Base-by-base conservation (phyloP, 2,797 vertebrate genomes). In the Chaenodraco wilsoni region DNA sequence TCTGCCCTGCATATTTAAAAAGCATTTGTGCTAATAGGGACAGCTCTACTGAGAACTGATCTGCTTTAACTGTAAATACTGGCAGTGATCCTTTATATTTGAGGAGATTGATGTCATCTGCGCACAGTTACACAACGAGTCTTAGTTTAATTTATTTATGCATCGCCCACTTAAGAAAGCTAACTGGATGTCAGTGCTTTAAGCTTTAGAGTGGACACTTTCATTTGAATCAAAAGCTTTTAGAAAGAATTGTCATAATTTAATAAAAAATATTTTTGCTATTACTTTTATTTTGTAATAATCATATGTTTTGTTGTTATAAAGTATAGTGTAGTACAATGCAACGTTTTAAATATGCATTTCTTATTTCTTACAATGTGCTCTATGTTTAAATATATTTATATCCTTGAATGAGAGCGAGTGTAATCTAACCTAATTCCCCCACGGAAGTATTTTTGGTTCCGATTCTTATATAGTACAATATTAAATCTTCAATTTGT, bases 71-170 rank as follows among this genome's bases (percentile, higher is more conserved):
- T 11, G 15, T 46, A 59, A 58, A 73, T 54, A 60, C 9, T 9
- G 17, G 27, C 21, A 33, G 12, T 43, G 13, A 1, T 15, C 8
- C 27, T 69, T 50, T 48, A 14, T 62, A 33, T 33, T 27, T 49
- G 10, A 27, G 27, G 27, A 27, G 27, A 27, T 27, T 27, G 27
- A 27, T 27, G 27, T 27, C 27, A 27, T 58, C 54, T 59, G 55
- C 5, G 55, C 40, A 43, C 12, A 41, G 9, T 57, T 16, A 63
- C 31, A 58, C 11, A 58, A 14, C 4, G 17, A 55, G 41, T 44
- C 40, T 57, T 40, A 21, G 4, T 79, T 57, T 17, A 27, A 52
- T 59, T 46, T 65, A 9, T 40, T 56, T 12, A 46, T 67, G 52
- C 9, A 31, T 19, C 2, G 2, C 9, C 33, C 23, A 40, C 9